These are phyloP conservation scores for Slavum lentiscoides DNA, from an alignment of 2,888 invertebrate genomes.

Conservation along the genomic window DNA sequence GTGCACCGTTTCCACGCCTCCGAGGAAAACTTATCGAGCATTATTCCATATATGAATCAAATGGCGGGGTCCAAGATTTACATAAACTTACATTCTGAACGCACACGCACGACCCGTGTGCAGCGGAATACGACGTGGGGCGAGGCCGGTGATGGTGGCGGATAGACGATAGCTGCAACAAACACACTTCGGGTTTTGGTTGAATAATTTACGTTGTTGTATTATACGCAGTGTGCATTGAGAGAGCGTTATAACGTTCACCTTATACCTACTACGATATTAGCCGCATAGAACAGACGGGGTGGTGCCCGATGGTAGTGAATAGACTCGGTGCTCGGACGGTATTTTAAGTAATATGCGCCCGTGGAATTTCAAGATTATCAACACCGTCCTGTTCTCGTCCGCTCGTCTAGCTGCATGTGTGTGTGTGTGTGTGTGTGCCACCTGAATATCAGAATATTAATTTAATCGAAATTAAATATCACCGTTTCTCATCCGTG, in stretches of 20 bases:
- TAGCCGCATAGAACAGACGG: neutral
- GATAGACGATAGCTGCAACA: constrained; percentile 10
- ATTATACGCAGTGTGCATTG: neutral
- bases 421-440: too few relatives aligned
- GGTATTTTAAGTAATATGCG: constrained; percentile 18
- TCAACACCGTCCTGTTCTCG: neutral
- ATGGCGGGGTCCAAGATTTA: constrained; percentile 38
- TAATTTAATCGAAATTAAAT: constrained; percentile 16
- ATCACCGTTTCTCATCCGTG: neutral
- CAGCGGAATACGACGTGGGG: too few relatives aligned
- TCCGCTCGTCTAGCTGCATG: too few relatives aligned
- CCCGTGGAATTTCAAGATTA: constrained; percentile 26
- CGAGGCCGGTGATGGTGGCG: too few relatives aligned
- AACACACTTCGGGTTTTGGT: constrained; percentile 39
- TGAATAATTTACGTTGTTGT: constrained; percentile 47
- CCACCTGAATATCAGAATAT: neutral
- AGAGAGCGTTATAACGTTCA: constrained; percentile 27
- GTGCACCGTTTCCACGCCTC: neutral
- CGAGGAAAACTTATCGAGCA: constrained; percentile 34
- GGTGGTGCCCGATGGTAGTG: too few relatives aligned
- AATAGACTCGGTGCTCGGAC: neutral
- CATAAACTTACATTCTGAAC: constrained; percentile 42
- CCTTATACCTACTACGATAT: neutral
- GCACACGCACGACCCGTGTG: neutral
- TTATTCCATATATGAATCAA: constrained; percentile 42